Conservation (phyloP, 2,888 invertebrate genomes). For the Temnothorax rugatulus region DNA sequence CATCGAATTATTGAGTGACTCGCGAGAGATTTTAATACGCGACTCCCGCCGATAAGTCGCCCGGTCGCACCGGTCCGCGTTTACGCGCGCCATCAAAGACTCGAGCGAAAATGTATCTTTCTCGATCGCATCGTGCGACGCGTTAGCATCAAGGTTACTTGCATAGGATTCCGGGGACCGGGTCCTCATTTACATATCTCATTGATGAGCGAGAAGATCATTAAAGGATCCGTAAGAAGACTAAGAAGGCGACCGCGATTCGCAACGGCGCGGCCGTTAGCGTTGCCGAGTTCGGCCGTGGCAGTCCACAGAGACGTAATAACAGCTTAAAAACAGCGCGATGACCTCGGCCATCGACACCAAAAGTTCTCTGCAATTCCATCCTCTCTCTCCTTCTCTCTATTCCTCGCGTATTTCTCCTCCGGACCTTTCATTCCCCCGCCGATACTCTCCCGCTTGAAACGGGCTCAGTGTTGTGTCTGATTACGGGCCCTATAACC, state of each 20-base stretch:
- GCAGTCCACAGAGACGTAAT: slow-evolving; percentile 51
- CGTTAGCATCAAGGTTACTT: slow-evolving; percentile 36
- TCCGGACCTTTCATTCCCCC: slow-evolving; percentile 9
- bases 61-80: slow-evolving; percentile 25
- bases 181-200: slow-evolving; percentile 45
- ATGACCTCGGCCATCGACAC: slow-evolving; percentile 63
- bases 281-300: slow-evolving; percentile 8
- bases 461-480: slow-evolving; percentile 63
- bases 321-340: slow-evolving; percentile 58
- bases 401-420: background rate
- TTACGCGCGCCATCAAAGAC: slow-evolving; percentile 35
- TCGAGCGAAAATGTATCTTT: slow-evolving; percentile 37
- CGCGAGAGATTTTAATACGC: slow-evolving; percentile 34
- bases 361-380: slow-evolving; percentile 38
- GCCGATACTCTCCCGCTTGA: slow-evolving; percentile 1
- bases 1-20: slow-evolving; percentile 25
- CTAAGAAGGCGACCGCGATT: slow-evolving; percentile 32
- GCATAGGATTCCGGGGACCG: background rate
- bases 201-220: slow-evolving; percentile 32
- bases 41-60: slow-evolving; percentile 20
- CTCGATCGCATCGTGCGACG: slow-evolving; percentile 44
- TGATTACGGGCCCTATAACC: slow-evolving; percentile 66
- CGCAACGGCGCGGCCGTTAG: background rate
- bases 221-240: slow-evolving; percentile 39
- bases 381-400: background rate